Evolutionary conservation across 1,140 invertebrate species (phyloP), one percentile per base, ranked within the genome.

Genomic region (Papilio polytes): DNA sequence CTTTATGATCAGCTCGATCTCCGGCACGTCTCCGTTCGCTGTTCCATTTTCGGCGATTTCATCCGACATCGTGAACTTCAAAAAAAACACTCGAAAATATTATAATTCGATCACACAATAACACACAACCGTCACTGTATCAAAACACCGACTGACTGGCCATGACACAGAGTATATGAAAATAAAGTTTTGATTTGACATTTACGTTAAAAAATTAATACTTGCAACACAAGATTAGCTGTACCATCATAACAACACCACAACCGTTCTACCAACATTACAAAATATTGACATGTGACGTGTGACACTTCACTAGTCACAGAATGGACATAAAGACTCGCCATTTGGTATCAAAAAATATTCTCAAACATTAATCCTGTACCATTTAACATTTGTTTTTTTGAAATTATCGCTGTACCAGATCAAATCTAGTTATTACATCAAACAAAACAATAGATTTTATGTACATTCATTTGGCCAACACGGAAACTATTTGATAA

Each of bases 1-100:
- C 97, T 98, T 97, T 85, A 97, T 97, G 86, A 98, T 97, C 84
- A 98, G 95, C 95, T 98, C 97, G 89, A 97, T 97, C 94, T 97
- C 97, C 59, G 97, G 97, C 85, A 97, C 97, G 88, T 97, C 96
- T 86, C 96, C 96, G 92, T 97, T 97, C 87, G 94, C 95, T 83
- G 96, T 96, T 85, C 96, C 96, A 92, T 97, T 97, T 85, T 95
- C 94, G 77, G 94, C 92, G 79, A 94, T 91, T 94, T 95, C 95
- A 90, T 95, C 95, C 89, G 95, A 95, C 95, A 95, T 95, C 88
- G 86, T 94, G 86, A 89, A 93, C 86, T 91, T 81, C 80, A 89
- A 85, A 88, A 90, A 88, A 88, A 90, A 88, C 91, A 93, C 92
- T 89, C 87, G 82, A 86, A 87, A 88, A 88, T 84, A 85, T 78